These are phyloP conservation scores for Aphidius colemani DNA, from an alignment of 2,888 invertebrate genomes.

Conservation along the genomic window DNA sequence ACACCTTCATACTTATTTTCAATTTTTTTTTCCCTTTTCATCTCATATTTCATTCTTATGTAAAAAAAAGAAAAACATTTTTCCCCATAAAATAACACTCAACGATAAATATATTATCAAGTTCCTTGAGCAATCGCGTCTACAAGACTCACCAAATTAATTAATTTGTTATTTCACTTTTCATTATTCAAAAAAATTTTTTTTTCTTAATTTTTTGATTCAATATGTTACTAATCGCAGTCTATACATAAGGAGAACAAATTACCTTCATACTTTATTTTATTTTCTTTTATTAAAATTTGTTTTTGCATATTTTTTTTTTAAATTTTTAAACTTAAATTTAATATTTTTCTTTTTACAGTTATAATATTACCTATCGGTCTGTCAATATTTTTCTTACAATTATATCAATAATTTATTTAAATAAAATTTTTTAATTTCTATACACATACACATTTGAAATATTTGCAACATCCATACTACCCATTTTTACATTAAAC, in stretches of 20 bases:
- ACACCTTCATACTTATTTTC: slow-evolving; percentile 12
- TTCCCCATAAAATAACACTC: background rate
- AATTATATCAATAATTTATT: slow-evolving; percentile 11
- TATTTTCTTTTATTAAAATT: too few relatives aligned
- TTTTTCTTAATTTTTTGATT: too few relatives aligned
- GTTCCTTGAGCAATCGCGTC: slow-evolving; percentile 18
- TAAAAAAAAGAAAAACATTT: slow-evolving; percentile 3
- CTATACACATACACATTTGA: slow-evolving; percentile 6
- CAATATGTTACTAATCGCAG: too few relatives aligned
- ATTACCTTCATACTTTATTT: too few relatives aligned
- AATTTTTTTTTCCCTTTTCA: slow-evolving; percentile 4
- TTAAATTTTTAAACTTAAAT: too few relatives aligned
- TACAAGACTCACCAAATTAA: background rate
- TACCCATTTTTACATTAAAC: slow-evolving; percentile 20
- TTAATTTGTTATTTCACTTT: too few relatives aligned
- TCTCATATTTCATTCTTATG: slow-evolving; percentile 5
- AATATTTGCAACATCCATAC: background rate
- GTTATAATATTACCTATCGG: too few relatives aligned
- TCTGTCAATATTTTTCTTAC: slow-evolving; percentile 10
- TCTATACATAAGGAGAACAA: too few relatives aligned
- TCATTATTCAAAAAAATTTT: background rate
- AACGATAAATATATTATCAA: slow-evolving; percentile 9
- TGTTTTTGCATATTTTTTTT: too few relatives aligned
- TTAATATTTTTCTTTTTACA: too few relatives aligned
- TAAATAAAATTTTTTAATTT: slow-evolving; percentile 24